Evolutionary conservation across 2,113 vertebrate genomes (phyloP).

Genomic region (Microcebus griseorufus): DNA sequence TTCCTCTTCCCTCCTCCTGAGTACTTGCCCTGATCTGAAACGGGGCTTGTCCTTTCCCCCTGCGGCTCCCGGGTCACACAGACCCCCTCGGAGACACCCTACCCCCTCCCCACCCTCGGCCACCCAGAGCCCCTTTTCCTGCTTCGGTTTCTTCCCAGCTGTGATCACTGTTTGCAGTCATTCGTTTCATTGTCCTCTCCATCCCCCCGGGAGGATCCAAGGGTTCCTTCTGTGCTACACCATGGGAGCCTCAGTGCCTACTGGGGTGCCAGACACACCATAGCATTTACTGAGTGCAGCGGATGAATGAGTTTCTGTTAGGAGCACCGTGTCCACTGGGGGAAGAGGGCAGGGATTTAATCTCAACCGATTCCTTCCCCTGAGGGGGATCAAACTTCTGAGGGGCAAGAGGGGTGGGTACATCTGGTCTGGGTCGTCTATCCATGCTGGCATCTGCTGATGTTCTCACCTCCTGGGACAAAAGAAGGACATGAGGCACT

Average conservation of each 20-base stretch:
- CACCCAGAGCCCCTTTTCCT: not conserved
- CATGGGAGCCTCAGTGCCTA: not conserved
- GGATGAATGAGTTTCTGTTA: not conserved
- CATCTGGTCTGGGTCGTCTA: not conserved
- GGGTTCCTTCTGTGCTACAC: not conserved
- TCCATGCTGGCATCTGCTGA: not conserved
- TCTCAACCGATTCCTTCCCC: not conserved
- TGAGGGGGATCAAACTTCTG: not conserved
- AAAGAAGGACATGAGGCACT: not conserved
- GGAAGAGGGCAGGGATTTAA: not conserved
- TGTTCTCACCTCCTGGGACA: not conserved
- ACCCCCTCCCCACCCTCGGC: accelerated
- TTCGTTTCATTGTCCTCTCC: not conserved
- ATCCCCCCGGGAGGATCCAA: not conserved
- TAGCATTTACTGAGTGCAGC: not conserved
- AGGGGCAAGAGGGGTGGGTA: not conserved
- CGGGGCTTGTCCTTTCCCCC: not conserved
- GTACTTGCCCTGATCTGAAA: not conserved
- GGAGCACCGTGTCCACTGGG: not conserved
- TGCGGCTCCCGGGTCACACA: not conserved
- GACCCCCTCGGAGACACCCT: not conserved
- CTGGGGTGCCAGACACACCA: not conserved
- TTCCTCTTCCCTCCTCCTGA: not conserved
- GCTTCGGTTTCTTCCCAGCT: not conserved
- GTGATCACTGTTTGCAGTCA: not conserved